Evolutionary conservation across 2,888 invertebrate genomes (phyloP).

Genomic region (Phorcus lineatus): DNA sequence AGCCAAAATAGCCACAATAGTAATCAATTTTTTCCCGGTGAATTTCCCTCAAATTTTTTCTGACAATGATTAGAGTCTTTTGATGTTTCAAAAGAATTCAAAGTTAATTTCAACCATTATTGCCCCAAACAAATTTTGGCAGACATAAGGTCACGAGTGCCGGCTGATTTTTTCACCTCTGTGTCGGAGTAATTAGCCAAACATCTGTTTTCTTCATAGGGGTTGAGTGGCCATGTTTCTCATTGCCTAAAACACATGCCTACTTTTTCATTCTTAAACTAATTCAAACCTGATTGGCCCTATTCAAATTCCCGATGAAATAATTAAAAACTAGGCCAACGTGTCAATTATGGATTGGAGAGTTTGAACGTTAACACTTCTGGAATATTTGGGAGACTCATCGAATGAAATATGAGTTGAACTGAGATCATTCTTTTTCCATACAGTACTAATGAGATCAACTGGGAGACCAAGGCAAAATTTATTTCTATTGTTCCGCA

Average conservation of each 20-base stretch:
- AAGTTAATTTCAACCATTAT: too few species aligned
- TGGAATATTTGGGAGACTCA: neutral
- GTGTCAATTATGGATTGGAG: conserved; percentile 14
- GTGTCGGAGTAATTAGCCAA: neutral
- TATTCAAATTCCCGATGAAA: neutral
- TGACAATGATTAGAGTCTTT: too few species aligned
- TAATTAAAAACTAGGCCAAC: conserved; percentile 3
- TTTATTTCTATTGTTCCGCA: conserved; percentile 11
- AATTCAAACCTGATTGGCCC: neutral
- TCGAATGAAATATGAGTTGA: conserved; percentile 4
- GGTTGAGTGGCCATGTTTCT: neutral
- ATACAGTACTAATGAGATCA: neutral
- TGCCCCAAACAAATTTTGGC: too few species aligned
- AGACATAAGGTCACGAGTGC: too few species aligned
- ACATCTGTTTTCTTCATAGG: conserved; percentile 13
- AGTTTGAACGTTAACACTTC: neutral
- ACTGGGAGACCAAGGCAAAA: neutral
- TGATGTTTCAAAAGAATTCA: too few species aligned
- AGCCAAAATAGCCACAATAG: too few species aligned
- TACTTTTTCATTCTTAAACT: conserved; percentile 1
- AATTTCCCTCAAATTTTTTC: too few species aligned
- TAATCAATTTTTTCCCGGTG: too few species aligned
- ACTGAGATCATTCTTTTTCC: neutral
- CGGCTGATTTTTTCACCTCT: too few species aligned
- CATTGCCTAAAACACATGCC: neutral